Conservation (phyloP, 2,888 invertebrate genomes). For the Drosophila leonis region DNA sequence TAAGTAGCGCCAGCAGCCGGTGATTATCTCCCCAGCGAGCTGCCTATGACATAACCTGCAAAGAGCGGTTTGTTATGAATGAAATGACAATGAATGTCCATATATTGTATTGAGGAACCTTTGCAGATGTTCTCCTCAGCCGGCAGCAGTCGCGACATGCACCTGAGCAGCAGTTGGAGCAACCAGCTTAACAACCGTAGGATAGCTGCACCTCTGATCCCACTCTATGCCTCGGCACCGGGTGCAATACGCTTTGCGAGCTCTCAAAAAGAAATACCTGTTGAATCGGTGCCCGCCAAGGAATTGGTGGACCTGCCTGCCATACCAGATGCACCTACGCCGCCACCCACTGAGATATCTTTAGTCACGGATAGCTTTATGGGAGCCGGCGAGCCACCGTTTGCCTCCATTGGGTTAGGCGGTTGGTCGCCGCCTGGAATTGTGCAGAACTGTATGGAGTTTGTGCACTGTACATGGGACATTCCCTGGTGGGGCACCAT, state of each 20-base stretch:
- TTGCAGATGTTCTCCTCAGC: slow-evolving; percentile 31
- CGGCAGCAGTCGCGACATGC: slow-evolving; percentile 64
- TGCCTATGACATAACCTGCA: slow-evolving; percentile 81
- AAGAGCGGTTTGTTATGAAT: slow-evolving; percentile 59
- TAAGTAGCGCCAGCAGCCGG: slow-evolving; percentile 46
- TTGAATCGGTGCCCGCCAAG: slow-evolving; percentile 33
- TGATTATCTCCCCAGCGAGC: slow-evolving; percentile 4
- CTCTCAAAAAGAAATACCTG: slow-evolving; percentile 37
- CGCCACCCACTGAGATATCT: slow-evolving; percentile 47
- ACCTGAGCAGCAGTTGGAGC: slow-evolving; percentile 56
- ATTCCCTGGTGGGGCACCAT: slow-evolving; percentile 98
- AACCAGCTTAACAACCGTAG: slow-evolving; percentile 4
- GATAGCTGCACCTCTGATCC: slow-evolving; percentile 16
- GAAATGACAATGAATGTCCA: neutral
- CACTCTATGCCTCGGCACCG: slow-evolving; percentile 30
- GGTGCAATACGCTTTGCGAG: slow-evolving; percentile 75
- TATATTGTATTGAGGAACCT: slow-evolving; percentile 12
- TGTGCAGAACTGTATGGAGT: slow-evolving; percentile 93
- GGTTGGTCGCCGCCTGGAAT: slow-evolving; percentile 93
- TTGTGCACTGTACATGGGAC: slow-evolving; percentile 91
- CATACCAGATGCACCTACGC: slow-evolving; percentile 80
- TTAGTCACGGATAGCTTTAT: neutral
- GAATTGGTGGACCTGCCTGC: slow-evolving; percentile 67
- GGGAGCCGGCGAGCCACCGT: slow-evolving; percentile 89
- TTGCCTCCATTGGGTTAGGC: slow-evolving; percentile 93